Base-by-base conservation (phyloP, 2,797 vertebrate genomes). In the Lutjanus campechanus region DNA sequence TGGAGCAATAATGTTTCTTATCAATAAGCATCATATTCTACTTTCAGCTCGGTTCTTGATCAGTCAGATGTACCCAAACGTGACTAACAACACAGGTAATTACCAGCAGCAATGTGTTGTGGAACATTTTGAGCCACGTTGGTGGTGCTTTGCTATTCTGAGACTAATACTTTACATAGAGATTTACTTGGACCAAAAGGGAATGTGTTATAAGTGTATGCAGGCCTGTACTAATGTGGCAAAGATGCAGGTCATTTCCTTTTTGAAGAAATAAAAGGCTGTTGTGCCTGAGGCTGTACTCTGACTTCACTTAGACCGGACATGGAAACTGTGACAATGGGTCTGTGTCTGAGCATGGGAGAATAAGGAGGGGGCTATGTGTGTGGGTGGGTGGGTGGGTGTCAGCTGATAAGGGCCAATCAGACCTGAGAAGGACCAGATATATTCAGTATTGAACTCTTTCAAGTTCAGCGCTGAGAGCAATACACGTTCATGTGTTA, bases 281-380 rank as follows among this genome's bases (percentile, higher is more conserved):
- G 47, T 12, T 4, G 59, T 47, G 89, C 92, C 92, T 8, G 66
- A 81, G 92, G 92, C 90, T 53, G 29, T 11, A 66, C 80, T 79
- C 69, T 78, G 72, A 85, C 65, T 80, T 83, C 82, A 75, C 69
- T 60, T 40, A 83, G 86, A 88, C 81, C 58, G 73, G 90, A 93
- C 85, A 86, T 93, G 93, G 94, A 95, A 94, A 94, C 72, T 91
- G 64, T 92, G 83, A 90, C 91, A 81, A 54, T 66, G 85, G 79
- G 54, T 77, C 62, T 68, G 29, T 36, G 29, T 36, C 50, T 49
- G 67, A 87, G 73, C 63, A 74, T 81, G 80, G 72, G 77, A 80
- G 69, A 80, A 76, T 71, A 66, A 59, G n/a, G 66, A 73, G 54
- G 36, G n/a, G 58, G 49, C 47, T 66, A 67, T 69, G 71, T 69